Evolutionary conservation across 2,797 vertebrate genomes (phyloP).

Genomic region (Argentina silus): DNA sequence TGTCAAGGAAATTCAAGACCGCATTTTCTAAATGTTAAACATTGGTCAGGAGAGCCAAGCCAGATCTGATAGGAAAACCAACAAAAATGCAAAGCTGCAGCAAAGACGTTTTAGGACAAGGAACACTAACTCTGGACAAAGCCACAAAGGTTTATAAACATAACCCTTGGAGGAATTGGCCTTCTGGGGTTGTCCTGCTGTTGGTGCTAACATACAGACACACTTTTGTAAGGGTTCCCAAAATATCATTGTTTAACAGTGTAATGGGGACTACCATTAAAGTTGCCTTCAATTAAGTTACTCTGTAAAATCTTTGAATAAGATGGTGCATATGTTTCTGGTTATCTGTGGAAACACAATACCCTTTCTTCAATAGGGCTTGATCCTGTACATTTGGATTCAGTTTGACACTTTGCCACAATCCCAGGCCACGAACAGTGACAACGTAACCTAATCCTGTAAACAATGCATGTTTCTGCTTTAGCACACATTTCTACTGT

Average conservation of each 20-base stretch:
- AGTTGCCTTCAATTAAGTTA: constrained; percentile 75
- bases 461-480: constrained; percentile 76
- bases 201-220: constrained; percentile 36
- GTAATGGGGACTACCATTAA: constrained; percentile 73
- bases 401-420: constrained; percentile 75
- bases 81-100: constrained; percentile 46
- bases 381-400: constrained; percentile 74
- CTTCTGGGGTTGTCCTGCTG: constrained; percentile 49
- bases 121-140: constrained; percentile 38
- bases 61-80: constrained; percentile 63
- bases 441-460: constrained; percentile 72
- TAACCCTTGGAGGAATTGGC: constrained; percentile 39
- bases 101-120: constrained; percentile 26
- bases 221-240: constrained; percentile 59
- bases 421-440: constrained; percentile 71
- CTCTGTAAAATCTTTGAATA: constrained; percentile 59
- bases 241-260: constrained; percentile 72
- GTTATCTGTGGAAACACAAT: constrained; percentile 77
- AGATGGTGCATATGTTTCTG: constrained; percentile 72
- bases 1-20: constrained; percentile 74
- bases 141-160: constrained; percentile 46
- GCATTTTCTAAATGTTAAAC: constrained; percentile 73
- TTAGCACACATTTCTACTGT: constrained; percentile 63
- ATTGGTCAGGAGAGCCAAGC: constrained; percentile 58
- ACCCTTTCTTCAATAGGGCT: constrained; percentile 65